phyloP scores from a whole-genome alignment of 2,888 invertebrate species.

The Macroteleia sp. region DNA sequence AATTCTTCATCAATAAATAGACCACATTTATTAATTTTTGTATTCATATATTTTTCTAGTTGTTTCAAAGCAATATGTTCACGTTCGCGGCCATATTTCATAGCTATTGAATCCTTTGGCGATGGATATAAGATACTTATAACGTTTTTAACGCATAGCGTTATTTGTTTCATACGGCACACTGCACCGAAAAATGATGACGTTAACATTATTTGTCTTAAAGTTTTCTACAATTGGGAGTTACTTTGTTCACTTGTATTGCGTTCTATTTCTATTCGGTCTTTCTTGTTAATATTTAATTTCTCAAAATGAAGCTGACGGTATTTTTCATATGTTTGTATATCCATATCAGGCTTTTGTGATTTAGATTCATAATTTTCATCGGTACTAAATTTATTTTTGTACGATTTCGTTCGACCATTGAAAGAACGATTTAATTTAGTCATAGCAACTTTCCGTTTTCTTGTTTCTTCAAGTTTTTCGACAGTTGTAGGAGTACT shows the following conservation, averaged over 20 bases:
- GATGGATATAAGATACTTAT: conserved; percentile 52
- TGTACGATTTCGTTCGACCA: no score
- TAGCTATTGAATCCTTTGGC: not conserved
- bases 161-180: conserved; percentile 34
- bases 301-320: no score
- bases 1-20: conserved; percentile 46
- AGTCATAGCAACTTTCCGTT: no score
- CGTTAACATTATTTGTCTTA: conserved; percentile 38
- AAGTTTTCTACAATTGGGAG: conserved; percentile 36
- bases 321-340: no score
- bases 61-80: conserved; percentile 38
- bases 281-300: no score
- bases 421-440: no score
- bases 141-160: conserved; percentile 38
- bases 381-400: no score
- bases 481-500: no score
- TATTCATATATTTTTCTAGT: not conserved
- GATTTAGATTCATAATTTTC: no score
- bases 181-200: conserved; percentile 53
- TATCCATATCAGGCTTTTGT: no score
- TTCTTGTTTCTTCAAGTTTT: no score
- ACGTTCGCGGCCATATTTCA: conserved; percentile 40
- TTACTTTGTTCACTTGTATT: conserved; percentile 39
- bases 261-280: conserved; percentile 13
- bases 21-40: conserved; percentile 27